Evolutionary conservation across 2,113 vertebrate genomes (phyloP).

Genomic region (Strix uralensis): DNA sequence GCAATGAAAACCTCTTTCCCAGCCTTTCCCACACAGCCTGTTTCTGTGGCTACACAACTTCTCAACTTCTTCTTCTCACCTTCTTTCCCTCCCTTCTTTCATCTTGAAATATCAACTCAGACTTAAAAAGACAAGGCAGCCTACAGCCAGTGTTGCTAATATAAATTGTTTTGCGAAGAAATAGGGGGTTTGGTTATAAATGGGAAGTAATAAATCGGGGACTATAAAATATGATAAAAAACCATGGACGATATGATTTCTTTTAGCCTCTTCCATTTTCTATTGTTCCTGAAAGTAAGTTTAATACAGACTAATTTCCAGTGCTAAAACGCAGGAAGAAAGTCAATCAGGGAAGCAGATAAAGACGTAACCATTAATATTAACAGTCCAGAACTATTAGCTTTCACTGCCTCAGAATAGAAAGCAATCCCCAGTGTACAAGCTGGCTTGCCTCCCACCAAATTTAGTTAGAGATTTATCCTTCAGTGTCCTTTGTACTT

Average conservation of each 20-base stretch:
- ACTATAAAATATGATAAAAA: neutral
- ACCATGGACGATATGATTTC: neutral
- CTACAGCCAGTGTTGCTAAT: neutral
- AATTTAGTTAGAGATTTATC: neutral
- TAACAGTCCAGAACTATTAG: neutral
- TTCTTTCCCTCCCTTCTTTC: neutral
- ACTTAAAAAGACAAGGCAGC: neutral
- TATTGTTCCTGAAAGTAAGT: neutral
- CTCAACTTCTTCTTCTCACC: neutral
- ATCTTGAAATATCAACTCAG: neutral
- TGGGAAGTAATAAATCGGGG: neutral
- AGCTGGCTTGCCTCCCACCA: neutral
- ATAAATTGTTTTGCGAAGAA: neutral
- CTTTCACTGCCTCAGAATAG: neutral
- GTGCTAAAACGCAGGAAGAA: neutral
- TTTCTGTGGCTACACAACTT: too few species aligned
- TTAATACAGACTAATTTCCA: neutral
- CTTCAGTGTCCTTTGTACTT: neutral
- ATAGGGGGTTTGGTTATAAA: neutral
- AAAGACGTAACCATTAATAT: conserved; percentile 8
- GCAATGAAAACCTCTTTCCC: too few species aligned
- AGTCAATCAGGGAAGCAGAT: neutral
- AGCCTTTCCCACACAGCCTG: neutral
- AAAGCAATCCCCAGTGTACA: neutral
- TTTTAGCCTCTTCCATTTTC: neutral